Evolutionary conservation across 1,140 invertebrate genomes (phyloP), one percentile per base, ranked within the genome.

Genomic region (Wasmannia auropunctata): DNA sequence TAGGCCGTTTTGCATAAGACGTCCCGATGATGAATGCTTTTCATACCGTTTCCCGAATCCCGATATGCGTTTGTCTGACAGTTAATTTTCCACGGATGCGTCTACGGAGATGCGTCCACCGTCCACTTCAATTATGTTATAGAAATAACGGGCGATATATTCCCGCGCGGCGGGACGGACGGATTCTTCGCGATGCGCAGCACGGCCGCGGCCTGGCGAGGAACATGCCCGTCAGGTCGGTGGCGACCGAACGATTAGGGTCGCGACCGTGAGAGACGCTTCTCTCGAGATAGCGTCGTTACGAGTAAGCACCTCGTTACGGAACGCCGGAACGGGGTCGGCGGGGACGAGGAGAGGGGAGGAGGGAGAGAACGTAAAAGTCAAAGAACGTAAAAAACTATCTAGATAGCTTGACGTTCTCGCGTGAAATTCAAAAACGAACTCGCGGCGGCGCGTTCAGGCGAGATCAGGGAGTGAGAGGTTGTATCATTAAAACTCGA

Each of bases 1-100:
- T 92, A 87, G 81, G 90, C 92, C 90, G 91, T 93, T 93, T 94
- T 95, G 93, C 94, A 93, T 92, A 93, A 94, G 92, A 93, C 93
- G 86, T 87, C 58, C 14, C 46, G 69, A 86, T 91, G 77, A 90
- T 91, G 79, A 91, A 91, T 90, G 84, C 49, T 69, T 86, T 84
- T 86, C 87, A 84, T 87, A 75, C 76, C 80, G 62, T 86, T 85
- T 84, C 83, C n/a, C 54, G 67, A 62, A 43, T 10, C 8, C n/a
- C 49, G 19, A 51, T n/a, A n/a, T 46, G 79, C 67, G 22, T 83
- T 74, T 58, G 28, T 8, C n/a, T 72, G 79, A 46, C 19, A 40
- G 67, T 72, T 83, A 58, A 83, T 83, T 74, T 40, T 34, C n/a
- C 65, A 14, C 1, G 40, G 37, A 8, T 6, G 37, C 14, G 40